Evolutionary conservation across 2,113 vertebrate genomes (phyloP), one percentile per base, ranked within the genome.

Genomic region (Cisticola juncidis): DNA sequence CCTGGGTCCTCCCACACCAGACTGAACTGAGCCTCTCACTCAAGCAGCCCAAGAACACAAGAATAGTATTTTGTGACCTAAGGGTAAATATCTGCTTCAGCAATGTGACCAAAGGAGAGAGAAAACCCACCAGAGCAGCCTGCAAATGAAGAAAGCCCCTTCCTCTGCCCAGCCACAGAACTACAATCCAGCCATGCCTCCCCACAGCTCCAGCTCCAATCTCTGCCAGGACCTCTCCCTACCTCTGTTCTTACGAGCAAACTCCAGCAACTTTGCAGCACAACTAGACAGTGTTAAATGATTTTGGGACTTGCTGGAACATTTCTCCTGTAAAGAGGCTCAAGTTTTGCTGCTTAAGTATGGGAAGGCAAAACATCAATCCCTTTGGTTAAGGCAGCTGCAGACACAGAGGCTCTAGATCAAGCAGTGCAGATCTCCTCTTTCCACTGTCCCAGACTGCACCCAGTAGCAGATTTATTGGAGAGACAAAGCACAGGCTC

Each of bases 401-500:
- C 81, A 85, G 64, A 64, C 72, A 88, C n/a, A 40, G 35, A 89
- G 50, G 44, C 40, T 56, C 47, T 47, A 28, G 48, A 79, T 64
- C 22, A 40, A 80, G 62, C 26, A 77, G 42, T 26, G 50, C 57
- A 80, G 42, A 80, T 62, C 38, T 57, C 28, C 58, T 68, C 35
- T 40, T 64, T 18, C 53, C 54, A 29, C 36, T 53, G 24, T 22
- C 54, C 40, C 80, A 76, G 54, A 64, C 61, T 21, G 25, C 17
- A 69, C 6, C 40, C 82, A 76, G 70, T 1, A 90, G 83, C 68
- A 69, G 74, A 23, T 93, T 89, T 85, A 81, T 53, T 22, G 9
- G 51, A 76, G 35, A 95, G 78, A 91, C 44, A 93, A 91, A 97
- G 70, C 65, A 9, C n/a, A 79, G 78, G 57, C 81, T 87, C 57